Evolutionary conservation across 2,797 vertebrate species (phyloP).

Genomic region (Paguma larvata): DNA sequence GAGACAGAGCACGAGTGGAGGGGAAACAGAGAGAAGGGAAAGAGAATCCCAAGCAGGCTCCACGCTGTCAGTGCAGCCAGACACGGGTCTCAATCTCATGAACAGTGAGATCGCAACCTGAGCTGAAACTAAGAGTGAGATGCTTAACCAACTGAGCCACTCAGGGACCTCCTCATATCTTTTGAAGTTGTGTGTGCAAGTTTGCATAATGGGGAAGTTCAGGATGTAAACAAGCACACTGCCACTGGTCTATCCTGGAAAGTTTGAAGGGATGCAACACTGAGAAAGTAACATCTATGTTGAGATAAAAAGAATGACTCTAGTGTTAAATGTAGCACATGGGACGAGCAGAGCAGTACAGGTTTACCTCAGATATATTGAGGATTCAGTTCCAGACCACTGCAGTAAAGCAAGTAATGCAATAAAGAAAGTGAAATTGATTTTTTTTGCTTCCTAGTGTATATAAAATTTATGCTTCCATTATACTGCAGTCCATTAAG

Average conservation of each 20-base stretch:
- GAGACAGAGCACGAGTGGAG: too few relatives aligned
- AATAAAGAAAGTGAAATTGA: not conserved
- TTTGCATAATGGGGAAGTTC: not conserved
- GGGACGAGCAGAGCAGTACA: rapidly evolving
- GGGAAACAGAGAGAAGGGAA: too few relatives aligned
- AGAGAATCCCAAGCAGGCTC: too few relatives aligned
- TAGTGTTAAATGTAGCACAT: not conserved
- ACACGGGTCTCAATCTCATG: too few relatives aligned
- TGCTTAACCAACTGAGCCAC: too few relatives aligned
- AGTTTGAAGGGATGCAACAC: not conserved
- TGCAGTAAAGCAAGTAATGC: not conserved
- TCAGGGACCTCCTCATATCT: not conserved
- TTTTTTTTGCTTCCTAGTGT: not conserved
- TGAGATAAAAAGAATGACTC: not conserved
- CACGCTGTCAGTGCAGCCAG: too few relatives aligned
- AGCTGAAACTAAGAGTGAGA: too few relatives aligned
- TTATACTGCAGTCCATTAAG: not conserved
- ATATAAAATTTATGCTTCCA: not conserved
- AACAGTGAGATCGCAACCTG: too few relatives aligned
- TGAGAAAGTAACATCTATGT: not conserved
- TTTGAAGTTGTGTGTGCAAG: not conserved
- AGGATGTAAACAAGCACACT: not conserved
- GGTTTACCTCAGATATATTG: not conserved
- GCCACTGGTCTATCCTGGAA: not conserved
- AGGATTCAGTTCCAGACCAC: not conserved